These are phyloP conservation scores for Bubo scandiacus DNA, from an alignment of 2,113 vertebrate genomes.

Conservation along the genomic window DNA sequence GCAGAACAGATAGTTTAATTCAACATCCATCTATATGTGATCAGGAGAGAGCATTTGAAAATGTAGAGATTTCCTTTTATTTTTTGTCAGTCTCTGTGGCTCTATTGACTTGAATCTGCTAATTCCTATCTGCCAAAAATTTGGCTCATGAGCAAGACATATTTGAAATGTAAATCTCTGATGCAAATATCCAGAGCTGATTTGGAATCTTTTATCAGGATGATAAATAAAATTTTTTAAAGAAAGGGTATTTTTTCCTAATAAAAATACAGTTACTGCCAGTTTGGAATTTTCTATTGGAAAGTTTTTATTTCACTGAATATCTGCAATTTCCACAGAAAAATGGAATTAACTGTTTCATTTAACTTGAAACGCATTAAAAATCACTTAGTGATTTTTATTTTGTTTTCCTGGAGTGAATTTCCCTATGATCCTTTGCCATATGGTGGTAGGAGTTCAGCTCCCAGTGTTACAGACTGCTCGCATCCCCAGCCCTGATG, in stretches of 20 bases:
- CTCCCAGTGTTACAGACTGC: background rate
- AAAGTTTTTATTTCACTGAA: background rate
- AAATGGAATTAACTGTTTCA: background rate
- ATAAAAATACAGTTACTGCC: background rate
- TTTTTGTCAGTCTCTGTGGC: background rate
- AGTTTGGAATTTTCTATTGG: background rate
- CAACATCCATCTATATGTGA: background rate
- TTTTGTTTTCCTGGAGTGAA: background rate
- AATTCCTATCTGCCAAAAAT: constrained; percentile 27
- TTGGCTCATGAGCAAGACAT: background rate
- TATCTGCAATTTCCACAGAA: background rate
- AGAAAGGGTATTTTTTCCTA: background rate
- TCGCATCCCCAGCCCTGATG: background rate
- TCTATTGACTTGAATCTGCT: constrained; percentile 36
- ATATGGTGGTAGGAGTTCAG: background rate
- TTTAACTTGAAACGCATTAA: background rate
- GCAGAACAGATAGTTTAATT: background rate
- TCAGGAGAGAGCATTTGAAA: background rate
- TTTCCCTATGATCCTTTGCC: background rate
- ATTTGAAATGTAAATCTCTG: constrained; percentile 57
- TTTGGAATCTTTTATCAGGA: background rate
- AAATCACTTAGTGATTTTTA: background rate
- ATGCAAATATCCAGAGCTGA: constrained; percentile 37
- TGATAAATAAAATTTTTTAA: background rate
- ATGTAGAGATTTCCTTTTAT: background rate